Evolutionary conservation across 2,113 vertebrate genomes (phyloP).

Genomic region (Chloropsis hardwickii): DNA sequence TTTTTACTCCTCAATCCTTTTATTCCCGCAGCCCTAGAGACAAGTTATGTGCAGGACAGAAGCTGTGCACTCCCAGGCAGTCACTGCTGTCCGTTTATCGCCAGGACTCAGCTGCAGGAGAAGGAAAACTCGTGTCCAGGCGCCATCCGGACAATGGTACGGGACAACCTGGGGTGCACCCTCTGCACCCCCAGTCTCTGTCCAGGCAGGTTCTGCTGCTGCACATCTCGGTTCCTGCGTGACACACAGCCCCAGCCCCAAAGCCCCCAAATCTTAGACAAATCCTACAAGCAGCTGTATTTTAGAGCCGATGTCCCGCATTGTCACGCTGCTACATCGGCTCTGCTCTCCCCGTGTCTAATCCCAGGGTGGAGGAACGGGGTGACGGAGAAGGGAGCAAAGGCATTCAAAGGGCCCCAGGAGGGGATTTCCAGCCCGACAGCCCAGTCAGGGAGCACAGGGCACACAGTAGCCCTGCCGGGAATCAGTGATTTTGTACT

Average conservation of each 20-base stretch:
- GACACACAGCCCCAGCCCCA: neutral
- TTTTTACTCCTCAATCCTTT: neutral
- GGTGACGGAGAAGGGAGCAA: fast-evolving
- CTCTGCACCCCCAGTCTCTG: fast-evolving
- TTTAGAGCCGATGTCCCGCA: neutral
- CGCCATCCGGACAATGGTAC: fast-evolving
- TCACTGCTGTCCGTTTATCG: neutral
- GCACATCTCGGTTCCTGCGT: fast-evolving
- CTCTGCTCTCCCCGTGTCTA: fast-evolving
- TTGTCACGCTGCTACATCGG: fast-evolving
- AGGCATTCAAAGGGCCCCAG: neutral
- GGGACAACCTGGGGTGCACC: fast-evolving
- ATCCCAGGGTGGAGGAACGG: fast-evolving
- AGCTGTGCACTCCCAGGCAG: fast-evolving
- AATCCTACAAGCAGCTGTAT: neutral
- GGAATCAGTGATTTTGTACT: neutral
- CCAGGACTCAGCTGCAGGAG: neutral
- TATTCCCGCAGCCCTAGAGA: fast-evolving
- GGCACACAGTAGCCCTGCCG: fast-evolving
- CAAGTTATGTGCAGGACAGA: fast-evolving
- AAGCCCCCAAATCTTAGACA: fast-evolving
- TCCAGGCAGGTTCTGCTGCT: neutral
- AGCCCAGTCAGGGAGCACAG: neutral
- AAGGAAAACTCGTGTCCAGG: neutral
- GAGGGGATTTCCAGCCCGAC: neutral